Evolutionary conservation across 2,113 vertebrate genomes (phyloP), one percentile per base, ranked within the genome.

Genomic region (Percopsis transmontana): DNA sequence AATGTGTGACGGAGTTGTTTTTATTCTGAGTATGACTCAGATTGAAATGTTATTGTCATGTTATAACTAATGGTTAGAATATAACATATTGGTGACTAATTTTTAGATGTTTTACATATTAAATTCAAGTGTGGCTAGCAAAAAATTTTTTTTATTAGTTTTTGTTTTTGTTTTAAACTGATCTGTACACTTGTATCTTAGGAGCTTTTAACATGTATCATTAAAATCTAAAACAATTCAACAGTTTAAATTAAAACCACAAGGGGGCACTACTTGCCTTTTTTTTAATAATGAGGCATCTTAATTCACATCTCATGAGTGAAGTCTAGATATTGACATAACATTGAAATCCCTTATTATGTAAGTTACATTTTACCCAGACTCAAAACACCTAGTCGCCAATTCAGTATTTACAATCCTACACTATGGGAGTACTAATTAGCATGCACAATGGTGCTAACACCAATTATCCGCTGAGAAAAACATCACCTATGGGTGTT

Each of bases 41-140:
- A 71, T 60, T 44, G 15, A 16, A 18, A 58, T 68, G 68, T 21
- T 19, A 62, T n/a, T 54, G 47, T 70, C 57, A 57, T 48, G 66
- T 14, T 68, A 60, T 39, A 58, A 68, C 6, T 62, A 11, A 39
- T 67, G 40, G 27, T 77, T 45, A 56, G 41, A 42, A 11, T 14
- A 16, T 39, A 55, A 54, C 38, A 62, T 50, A 55, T 57, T 15
- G 16, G 62, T 39, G 33, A 47, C 10, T 10, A 1, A 13, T 65
- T 85, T 83, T 81, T 83, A 81, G 62, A 74, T 74, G 79, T 81
- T 84, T 84, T 79, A 58, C 56, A 67, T 54, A 84, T 66, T 86
- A 89, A 86, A 87, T 19, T 50, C 45, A 71, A 66, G 44, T 67
- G 41, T 84, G 55, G 16, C 39, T 12, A 66, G 72, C 56, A 68